These are phyloP conservation scores for Drosophila percnosoma DNA, from an alignment of 2,888 invertebrate species.

Conservation along the genomic window DNA sequence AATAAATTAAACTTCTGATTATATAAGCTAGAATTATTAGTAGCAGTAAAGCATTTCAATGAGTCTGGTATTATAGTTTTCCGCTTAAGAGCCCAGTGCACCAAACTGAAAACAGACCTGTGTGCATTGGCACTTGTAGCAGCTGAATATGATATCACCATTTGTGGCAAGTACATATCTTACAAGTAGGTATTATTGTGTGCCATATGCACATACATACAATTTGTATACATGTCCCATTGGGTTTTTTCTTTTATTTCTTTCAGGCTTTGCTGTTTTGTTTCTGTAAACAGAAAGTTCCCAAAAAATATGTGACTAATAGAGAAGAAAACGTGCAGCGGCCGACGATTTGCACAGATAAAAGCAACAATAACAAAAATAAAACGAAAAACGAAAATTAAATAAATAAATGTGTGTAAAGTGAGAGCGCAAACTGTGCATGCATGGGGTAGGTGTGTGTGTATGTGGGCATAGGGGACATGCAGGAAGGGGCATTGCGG, in stretches of 20 bases:
- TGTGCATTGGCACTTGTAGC: slow-evolving; percentile 8
- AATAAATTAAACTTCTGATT: not conserved
- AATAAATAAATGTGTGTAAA: slow-evolving; percentile 56
- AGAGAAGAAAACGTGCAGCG: slow-evolving; percentile 48
- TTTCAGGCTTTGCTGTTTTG: slow-evolving; percentile 6
- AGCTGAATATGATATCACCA: slow-evolving; percentile 24
- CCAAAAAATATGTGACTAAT: slow-evolving; percentile 54
- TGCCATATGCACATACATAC: slow-evolving; percentile 1
- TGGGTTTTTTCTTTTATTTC: not conserved
- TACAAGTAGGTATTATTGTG: slow-evolving; percentile 20
- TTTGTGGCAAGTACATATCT: slow-evolving; percentile 18
- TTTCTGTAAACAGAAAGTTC: slow-evolving; percentile 44
- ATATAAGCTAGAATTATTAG: not conserved
- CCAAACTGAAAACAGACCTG: not conserved
- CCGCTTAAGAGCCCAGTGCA: not conserved
- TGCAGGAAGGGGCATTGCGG: not conserved
- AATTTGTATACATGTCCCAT: slow-evolving; percentile 28
- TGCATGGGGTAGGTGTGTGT: slow-evolving; percentile 7
- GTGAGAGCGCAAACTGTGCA: slow-evolving; percentile 24
- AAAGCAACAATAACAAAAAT: slow-evolving; percentile 43
- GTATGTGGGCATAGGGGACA: not conserved
- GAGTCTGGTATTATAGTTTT: not conserved
- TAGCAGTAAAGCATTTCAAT: not conserved
- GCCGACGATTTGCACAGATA: slow-evolving; percentile 28
- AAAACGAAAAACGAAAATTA: slow-evolving; percentile 45